Evolutionary conservation across 53 echinoderm and acorn worm species (phyloP).

Genomic region (Holothuria scabra): DNA sequence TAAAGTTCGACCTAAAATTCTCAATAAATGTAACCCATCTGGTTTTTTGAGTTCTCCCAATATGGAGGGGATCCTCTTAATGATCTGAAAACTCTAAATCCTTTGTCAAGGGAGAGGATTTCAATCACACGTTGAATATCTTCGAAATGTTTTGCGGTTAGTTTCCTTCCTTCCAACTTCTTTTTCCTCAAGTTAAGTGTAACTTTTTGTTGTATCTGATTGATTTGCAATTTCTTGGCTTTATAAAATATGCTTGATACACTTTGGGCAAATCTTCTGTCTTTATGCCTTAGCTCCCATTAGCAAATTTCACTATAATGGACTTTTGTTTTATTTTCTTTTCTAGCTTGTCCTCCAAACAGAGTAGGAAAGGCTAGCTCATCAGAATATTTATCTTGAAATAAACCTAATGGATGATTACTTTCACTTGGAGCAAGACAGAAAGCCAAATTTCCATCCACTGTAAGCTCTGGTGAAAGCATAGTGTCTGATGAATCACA

Average conservation of each 20-base stretch:
- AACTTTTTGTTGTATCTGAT: slow-evolving; percentile 47
- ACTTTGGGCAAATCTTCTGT: slow-evolving; percentile 47
- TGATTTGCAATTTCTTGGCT: slow-evolving; percentile 56
- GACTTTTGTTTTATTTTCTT: slow-evolving; percentile 6
- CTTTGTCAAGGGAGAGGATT: slow-evolving; percentile 52
- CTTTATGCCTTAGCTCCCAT: slow-evolving; percentile 36
- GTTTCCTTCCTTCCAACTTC: slow-evolving; percentile 2
- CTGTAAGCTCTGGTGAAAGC: slow-evolving; percentile 30
- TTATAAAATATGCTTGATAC: slow-evolving; percentile 58
- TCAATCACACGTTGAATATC: not conserved
- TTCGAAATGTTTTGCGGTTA: slow-evolving; percentile 38
- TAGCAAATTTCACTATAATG: slow-evolving; percentile 46
- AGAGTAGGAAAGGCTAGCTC: slow-evolving; percentile 54
- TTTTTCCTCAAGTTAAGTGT: slow-evolving; percentile 41
- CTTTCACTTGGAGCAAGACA: slow-evolving; percentile 56
- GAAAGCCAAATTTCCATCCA: slow-evolving; percentile 25
- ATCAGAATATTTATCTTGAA: slow-evolving; percentile 57
- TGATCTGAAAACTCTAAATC: slow-evolving; percentile 45
- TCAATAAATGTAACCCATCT: slow-evolving; percentile 50
- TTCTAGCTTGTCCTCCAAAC: slow-evolving; percentile 41
- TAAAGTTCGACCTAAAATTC: slow-evolving; percentile 36
- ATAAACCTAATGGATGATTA: slow-evolving; percentile 52
- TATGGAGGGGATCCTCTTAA: slow-evolving; percentile 54
- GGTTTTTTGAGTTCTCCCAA: slow-evolving; percentile 54
- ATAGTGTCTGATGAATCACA: slow-evolving; percentile 49